Evolutionary conservation across 2,888 invertebrate genomes (phyloP), one percentile per base, ranked within the genome.

Genomic region (Crocallis elinguaria): DNA sequence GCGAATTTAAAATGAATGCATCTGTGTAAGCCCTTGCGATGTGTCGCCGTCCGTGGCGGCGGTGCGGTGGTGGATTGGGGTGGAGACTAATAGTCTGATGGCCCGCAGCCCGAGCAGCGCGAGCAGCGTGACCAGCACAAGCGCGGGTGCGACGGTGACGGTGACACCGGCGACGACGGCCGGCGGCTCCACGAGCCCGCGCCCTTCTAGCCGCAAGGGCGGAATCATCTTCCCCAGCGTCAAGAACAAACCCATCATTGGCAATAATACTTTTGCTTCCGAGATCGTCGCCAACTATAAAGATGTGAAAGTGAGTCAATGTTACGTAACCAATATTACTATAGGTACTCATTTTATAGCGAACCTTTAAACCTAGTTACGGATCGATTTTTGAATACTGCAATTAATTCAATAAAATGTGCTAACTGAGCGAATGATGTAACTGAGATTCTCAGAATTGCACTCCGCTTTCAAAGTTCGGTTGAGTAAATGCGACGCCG

Each of bases 151-250:
- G 57, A 83, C 92, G 45, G 83, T 80, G 60, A 82, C 89, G 39
- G 85, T 85, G 66, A 84, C 89, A 41, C 80, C 90, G 30, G 73
- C 88, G 41, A 78, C 88, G 36, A 72, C 76, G 49, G 48, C 58
- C 50, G 53, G 50, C 19, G 73, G 69, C 49, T 62, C 65, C 60
- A 81, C 88, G n/a, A 85, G 86, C 38, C 84, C 92, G 30, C 93
- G 93, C 43, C 82, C 86, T 51, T 63, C 79, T 62, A 82, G 77
- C 53, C 93, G 96, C 61, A 96, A 96, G 84, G 95, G 96, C 29
- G 96, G 96, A 53, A 94, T 97, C 69, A 97, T 97, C 81, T 97
- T 97, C 87, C 97, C 97, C 7, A 97, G 97, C 79, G 96, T 97
- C 43, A 97, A 97, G 87, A 97, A 97, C 84, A 97, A 97, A 71